Evolutionary conservation across 2,797 vertebrate genomes (phyloP).

Genomic region (Micrastur ruficollis): DNA sequence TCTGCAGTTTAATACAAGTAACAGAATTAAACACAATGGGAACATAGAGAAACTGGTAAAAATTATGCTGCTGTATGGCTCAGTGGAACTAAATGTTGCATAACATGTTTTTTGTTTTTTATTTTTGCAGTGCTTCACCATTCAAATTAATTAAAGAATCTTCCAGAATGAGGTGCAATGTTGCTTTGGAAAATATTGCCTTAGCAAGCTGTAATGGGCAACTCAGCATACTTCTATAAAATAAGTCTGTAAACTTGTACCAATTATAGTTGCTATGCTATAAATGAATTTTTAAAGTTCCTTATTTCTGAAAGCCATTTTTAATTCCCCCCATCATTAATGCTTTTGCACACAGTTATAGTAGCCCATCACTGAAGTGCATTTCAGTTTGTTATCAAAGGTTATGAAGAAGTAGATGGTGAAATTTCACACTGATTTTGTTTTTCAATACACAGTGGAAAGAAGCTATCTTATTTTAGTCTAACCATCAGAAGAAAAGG

Average conservation of each 20-base stretch:
- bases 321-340: not conserved
- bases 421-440: slow-evolving; percentile 16
- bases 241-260: not conserved
- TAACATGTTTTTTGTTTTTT: slow-evolving; percentile 35
- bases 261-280: not conserved
- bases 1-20: slow-evolving; percentile 42
- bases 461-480: not conserved
- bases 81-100: slow-evolving; percentile 61
- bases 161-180: slow-evolving; percentile 35
- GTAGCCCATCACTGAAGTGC: not conserved
- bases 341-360: not conserved
- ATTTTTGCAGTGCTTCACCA: slow-evolving; percentile 22
- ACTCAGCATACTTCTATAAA: not conserved
- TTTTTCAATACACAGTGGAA: not conserved
- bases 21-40: slow-evolving; percentile 53
- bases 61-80: slow-evolving; percentile 48
- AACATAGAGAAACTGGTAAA: slow-evolving; percentile 46
- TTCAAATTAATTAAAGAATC: slow-evolving; percentile 64
- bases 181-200: slow-evolving; percentile 23
- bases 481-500: not conserved
- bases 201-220: not conserved
- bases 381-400: not conserved
- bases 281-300: not conserved
- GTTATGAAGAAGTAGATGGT: not conserved
- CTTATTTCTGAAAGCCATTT: not conserved